Percentiles rank a stretch among this genome's conserved stretches.
phyloP scores from a whole-genome alignment of 2,888 invertebrate species.

The Sylvicola cinctus region DNA sequence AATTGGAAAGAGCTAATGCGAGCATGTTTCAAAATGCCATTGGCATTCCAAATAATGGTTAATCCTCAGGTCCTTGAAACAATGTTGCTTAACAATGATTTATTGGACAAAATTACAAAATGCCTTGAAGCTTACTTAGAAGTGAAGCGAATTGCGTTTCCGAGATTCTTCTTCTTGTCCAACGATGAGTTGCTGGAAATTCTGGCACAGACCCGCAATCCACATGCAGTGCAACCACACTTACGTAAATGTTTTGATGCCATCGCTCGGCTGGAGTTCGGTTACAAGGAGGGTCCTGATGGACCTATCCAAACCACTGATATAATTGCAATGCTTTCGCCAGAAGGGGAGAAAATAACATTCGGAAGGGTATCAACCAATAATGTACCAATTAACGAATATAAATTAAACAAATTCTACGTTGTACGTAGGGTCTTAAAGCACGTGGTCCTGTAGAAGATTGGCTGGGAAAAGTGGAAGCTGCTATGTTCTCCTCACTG shows the following conservation, averaged over 20 bases:
- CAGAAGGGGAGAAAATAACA: slow-evolving; percentile 64
- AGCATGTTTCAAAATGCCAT: slow-evolving; percentile 54
- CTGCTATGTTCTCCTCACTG: slow-evolving; percentile 66
- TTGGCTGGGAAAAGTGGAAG: slow-evolving; percentile 80
- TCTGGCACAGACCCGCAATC: slow-evolving; percentile 74
- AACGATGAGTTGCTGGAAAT: slow-evolving; percentile 81
- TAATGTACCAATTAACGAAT: no score
- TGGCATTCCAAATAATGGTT: slow-evolving; percentile 63
- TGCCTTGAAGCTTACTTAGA: slow-evolving; percentile 79
- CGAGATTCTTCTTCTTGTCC: slow-evolving; percentile 69
- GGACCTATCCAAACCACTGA: slow-evolving; percentile 48
- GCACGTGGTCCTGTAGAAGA: slow-evolving; percentile 82
- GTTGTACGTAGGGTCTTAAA: slow-evolving; percentile 44
- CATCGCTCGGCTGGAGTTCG: slow-evolving; percentile 58
- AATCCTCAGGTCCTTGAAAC: slow-evolving; percentile 47
- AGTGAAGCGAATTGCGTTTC: slow-evolving; percentile 71
- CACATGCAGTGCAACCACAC: slow-evolving; percentile 77
- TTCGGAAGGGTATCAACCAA: slow-evolving; percentile 43
- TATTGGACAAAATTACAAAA: slow-evolving; percentile 74
- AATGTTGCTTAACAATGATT: slow-evolving; percentile 48
- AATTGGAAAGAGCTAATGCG: slow-evolving; percentile 80
- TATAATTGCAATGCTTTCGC: slow-evolving; percentile 75
- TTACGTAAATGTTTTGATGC: slow-evolving; percentile 78
- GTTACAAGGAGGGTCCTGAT: slow-evolving; percentile 35
- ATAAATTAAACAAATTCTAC: slow-evolving; percentile 1